Evolutionary conservation across 64 coral and sea anemone genomes (phyloP), one percentile per base, ranked within the genome.

Genomic region (Hydrozoanthus tunicans): DNA sequence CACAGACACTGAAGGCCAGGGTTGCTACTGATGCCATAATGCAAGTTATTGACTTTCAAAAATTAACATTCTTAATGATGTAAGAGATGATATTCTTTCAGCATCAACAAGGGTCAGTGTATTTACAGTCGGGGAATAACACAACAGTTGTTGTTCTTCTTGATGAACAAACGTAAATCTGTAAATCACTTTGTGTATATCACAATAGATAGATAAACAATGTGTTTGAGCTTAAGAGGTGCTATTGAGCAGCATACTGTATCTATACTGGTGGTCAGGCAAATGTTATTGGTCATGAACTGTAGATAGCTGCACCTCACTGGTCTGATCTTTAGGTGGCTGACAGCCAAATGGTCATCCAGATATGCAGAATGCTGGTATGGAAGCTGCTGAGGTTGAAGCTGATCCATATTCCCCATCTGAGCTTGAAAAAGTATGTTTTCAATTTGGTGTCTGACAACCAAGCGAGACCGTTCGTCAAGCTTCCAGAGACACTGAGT

Each of bases 381-480:
- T 27, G 67, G 67, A 7, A 70, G 75, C 75, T 77, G 75, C 75
- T 77, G 75, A 10, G 71, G 71, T 10, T 74, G 71, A 55, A 53
- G 3, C 75, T 77, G 75, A 53, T 1, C 51, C 11, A 77, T 53
- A 77, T 77, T 13, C 75, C 51, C 75, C 8, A 77, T 77, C 75
- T 77, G 75, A 77, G 75, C 75, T 55, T 77, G 75, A 54, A 77
- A 77, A 15, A 77, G 75, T 77, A 56, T 77, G 3, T 77, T 77
- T 55, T 77, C 75, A 77, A 77, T 77, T 56, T 77, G 43, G 53
- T 77, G 75, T 53, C 75, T 53, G 5, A 77, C 75, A 77, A 77
- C 13, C 51, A 77, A 15, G 9, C 53, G 75, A 77, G 51, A 53
- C 13, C 75, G 1, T 14, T 77, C 75, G 7, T 77, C 5, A 17